phyloP scores from a whole-genome alignment of 2,888 invertebrate species.

The Pedicia rivosa region DNA sequence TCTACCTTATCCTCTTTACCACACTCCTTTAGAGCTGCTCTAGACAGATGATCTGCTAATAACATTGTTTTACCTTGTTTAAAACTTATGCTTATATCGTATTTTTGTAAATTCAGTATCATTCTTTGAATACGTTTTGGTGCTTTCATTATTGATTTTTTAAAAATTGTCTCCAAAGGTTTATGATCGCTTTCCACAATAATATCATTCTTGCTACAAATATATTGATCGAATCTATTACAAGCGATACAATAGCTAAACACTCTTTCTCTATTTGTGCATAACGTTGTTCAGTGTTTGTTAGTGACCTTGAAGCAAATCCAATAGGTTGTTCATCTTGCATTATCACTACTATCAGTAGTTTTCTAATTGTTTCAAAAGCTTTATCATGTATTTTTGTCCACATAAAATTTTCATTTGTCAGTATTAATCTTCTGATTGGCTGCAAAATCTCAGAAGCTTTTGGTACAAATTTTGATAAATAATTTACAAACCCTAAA shows the following conservation, averaged over 20 bases:
- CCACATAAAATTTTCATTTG: conserved; percentile 14
- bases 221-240: conserved; percentile 11
- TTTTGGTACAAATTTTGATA: conserved; percentile 17
- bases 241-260: conserved; percentile 7
- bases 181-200: conserved; percentile 16
- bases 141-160: conserved; percentile 10
- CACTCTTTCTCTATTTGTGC: conserved; percentile 13
- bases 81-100: conserved; percentile 11
- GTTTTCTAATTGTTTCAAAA: conserved; percentile 9
- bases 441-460: conserved; percentile 11
- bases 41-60: conserved; percentile 14
- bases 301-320: conserved; percentile 15
- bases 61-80: conserved; percentile 13
- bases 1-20: no score
- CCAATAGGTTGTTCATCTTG: conserved; percentile 14
- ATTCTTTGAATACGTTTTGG: conserved; percentile 13
- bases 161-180: conserved; percentile 14
- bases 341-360: conserved; percentile 13
- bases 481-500: conserved; percentile 16
- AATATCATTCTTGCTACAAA: conserved; percentile 12
- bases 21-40: no score
- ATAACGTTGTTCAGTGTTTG: conserved; percentile 11
- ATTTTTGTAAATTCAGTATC: conserved; percentile 13
- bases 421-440: conserved; percentile 13
- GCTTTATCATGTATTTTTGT: conserved; percentile 10